Percentiles rank a stretch among this genome's conserved stretches.
These are phyloP conservation scores for Calameuta filiformis DNA, from an alignment of 2,888 invertebrate species.

Conservation along the genomic window DNA sequence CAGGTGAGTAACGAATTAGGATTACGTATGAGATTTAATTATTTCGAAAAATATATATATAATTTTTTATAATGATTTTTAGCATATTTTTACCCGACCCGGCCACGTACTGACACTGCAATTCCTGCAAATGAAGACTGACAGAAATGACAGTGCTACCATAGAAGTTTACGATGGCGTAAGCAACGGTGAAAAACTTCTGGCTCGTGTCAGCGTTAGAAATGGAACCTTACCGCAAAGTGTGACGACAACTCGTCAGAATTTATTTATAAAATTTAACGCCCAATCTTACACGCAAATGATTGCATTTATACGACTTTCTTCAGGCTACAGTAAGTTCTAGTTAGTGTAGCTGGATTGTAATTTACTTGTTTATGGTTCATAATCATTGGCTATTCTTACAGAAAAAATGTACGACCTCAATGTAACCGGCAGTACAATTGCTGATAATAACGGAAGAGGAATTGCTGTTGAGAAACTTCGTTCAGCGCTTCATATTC, in stretches of 20 bases:
- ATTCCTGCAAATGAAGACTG: slow-evolving; percentile 84
- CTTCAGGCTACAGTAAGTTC: slow-evolving; percentile 76
- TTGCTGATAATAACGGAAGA: slow-evolving; percentile 91
- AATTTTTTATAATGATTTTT: slow-evolving; percentile 16
- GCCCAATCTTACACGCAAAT: slow-evolving; percentile 80
- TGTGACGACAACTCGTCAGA: slow-evolving; percentile 82
- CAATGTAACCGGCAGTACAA: slow-evolving; percentile 84
- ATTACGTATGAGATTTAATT: background rate
- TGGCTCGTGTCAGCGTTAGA: slow-evolving; percentile 78
- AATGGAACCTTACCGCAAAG: slow-evolving; percentile 92
- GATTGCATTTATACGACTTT: slow-evolving; percentile 81
- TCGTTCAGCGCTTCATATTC: slow-evolving; percentile 88
- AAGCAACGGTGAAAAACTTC: slow-evolving; percentile 75
- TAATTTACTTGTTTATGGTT: background rate
- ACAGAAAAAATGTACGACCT: slow-evolving; percentile 82
- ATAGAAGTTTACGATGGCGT: slow-evolving; percentile 85
- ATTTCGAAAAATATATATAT: background rate
- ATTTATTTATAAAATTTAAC: slow-evolving; percentile 82
- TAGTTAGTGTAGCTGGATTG: background rate
- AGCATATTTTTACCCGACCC: slow-evolving; percentile 79
- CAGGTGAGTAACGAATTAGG: slow-evolving; percentile 67
- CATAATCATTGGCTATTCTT: slow-evolving; percentile 21
- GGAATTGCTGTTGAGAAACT: slow-evolving; percentile 95
- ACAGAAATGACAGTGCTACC: slow-evolving; percentile 78
- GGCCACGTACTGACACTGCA: slow-evolving; percentile 88